Percentiles rank a stretch among this genome's conserved stretches.
Evolutionary conservation across 2,113 vertebrate genomes (phyloP).

Genomic region (Embiotoca jacksoni): DNA sequence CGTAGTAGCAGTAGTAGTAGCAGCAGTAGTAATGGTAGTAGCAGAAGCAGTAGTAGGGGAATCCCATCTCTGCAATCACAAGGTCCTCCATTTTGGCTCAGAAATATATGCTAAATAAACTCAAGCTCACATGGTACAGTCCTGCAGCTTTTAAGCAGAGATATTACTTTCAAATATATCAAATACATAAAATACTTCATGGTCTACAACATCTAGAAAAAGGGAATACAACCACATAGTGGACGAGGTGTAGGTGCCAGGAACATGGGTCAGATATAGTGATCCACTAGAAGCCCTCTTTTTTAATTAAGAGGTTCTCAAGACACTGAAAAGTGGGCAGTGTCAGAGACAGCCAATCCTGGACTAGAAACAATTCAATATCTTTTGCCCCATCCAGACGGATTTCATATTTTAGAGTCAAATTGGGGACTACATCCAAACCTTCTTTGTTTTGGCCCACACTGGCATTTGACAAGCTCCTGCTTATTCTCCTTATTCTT

Average conservation of each 20-base stretch:
- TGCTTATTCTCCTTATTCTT: too few relatives aligned
- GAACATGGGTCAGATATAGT: conserved; percentile 42
- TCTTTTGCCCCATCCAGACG: conserved; percentile 2
- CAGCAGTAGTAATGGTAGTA: conserved; percentile 75
- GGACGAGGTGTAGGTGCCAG: conserved; percentile 47
- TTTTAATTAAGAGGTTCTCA: conserved; percentile 56
- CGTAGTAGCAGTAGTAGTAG: conserved; percentile 72
- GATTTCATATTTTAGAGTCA: conserved; percentile 6
- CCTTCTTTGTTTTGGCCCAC: too few relatives aligned
- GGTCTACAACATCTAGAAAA: conserved; percentile 64
- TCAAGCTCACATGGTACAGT: conserved; percentile 70
- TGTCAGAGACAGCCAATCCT: conserved; percentile 64
- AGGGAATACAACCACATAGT: conserved; percentile 59
- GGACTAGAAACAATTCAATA: conserved; percentile 48
- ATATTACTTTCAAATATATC: conserved; percentile 74
- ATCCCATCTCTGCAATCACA: conserved; percentile 79
- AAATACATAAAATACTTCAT: conserved; percentile 58
- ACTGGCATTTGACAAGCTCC: too few relatives aligned
- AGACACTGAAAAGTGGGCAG: conserved; percentile 48
- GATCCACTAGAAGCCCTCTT: conserved; percentile 35
- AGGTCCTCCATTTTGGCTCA: conserved; percentile 71
- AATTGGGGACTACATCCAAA: too few relatives aligned
- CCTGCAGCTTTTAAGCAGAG: conserved; percentile 79
- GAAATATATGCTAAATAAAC: conserved; percentile 69
- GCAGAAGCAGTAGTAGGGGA: conserved; percentile 76